A percentile compares a stretch with the other conserved stretches of the same genome.
Evolutionary conservation across 2,888 invertebrate species (phyloP).

Genomic region (Cyclophora punctaria): DNA sequence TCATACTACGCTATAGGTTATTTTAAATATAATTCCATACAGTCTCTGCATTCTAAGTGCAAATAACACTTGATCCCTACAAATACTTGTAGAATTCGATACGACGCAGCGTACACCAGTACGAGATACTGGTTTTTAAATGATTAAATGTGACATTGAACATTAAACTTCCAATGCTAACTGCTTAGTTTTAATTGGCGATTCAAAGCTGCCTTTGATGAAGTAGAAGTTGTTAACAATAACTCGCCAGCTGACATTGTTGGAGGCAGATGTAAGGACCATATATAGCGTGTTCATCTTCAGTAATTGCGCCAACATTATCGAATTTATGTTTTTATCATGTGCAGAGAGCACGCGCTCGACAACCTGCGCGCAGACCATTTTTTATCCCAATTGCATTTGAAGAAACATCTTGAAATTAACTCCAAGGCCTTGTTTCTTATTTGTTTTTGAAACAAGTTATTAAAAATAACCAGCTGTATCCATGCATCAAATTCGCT

Average conservation of each 20-base stretch:
- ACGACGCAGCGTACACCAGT: too few species aligned
- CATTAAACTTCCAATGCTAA: neutral
- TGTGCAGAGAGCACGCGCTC: slow-evolving; percentile 23
- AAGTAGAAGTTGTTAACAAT: slow-evolving; percentile 16
- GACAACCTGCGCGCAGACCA: slow-evolving; percentile 4
- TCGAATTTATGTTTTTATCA: slow-evolving; percentile 28
- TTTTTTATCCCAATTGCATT: slow-evolving; percentile 21
- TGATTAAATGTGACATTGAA: slow-evolving; percentile 1
- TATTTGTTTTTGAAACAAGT: slow-evolving; percentile 14
- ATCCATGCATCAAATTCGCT: slow-evolving; percentile 8
- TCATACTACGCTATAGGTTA: slow-evolving; percentile 41
- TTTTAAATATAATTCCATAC: slow-evolving; percentile 40
- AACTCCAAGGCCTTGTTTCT: slow-evolving; percentile 16
- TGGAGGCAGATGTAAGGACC: slow-evolving; percentile 17
- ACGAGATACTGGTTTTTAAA: neutral
- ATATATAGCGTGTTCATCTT: slow-evolving; percentile 12
- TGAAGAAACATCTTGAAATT: slow-evolving; percentile 26
- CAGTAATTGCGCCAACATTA: slow-evolving; percentile 15
- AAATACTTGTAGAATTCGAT: too few species aligned
- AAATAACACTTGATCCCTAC: neutral
- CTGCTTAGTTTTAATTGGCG: slow-evolving; percentile 3
- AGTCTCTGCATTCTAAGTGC: slow-evolving; percentile 21
- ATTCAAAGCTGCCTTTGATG: slow-evolving; percentile 4
- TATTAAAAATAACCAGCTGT: slow-evolving; percentile 12
- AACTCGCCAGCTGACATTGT: slow-evolving; percentile 13